A percentile compares a stretch with the other conserved stretches of the same genome.
phyloP scores from a whole-genome alignment of 2,113 vertebrate species.

The Peromyscus polionotus region DNA sequence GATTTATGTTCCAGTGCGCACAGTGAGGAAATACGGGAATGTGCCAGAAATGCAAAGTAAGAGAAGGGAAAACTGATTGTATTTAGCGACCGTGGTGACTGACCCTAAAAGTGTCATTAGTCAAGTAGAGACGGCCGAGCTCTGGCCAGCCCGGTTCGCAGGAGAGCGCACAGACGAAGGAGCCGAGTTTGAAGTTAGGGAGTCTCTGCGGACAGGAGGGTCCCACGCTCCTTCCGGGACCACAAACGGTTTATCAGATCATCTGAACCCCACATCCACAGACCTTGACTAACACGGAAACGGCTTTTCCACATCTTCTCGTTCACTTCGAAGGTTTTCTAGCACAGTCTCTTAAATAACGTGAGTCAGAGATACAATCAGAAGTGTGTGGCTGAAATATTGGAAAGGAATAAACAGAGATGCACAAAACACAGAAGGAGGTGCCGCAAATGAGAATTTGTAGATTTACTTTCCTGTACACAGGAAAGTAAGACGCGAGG shows the following conservation, averaged over 20 bases:
- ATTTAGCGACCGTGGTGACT: no score
- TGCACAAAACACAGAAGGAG: neutral
- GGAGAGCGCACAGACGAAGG: neutral
- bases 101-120: neutral
- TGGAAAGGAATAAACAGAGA: neutral
- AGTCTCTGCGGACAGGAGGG: neutral
- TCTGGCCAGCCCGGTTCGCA: neutral
- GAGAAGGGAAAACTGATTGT: neutral
- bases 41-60: neutral
- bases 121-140: neutral
- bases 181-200: neutral
- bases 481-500: neutral
- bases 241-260: neutral
- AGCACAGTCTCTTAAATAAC: neutral
- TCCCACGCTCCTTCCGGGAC: neutral
- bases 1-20: neutral
- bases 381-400: neutral
- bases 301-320: neutral
- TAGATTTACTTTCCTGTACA: neutral
- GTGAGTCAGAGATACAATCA: neutral
- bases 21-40: neutral
- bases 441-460: neutral
- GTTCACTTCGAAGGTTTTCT: neutral
- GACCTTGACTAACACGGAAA: accelerated
- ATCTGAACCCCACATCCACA: neutral